These are phyloP conservation scores for Xenus cinereus DNA, from an alignment of 2,113 vertebrate species.

Conservation along the genomic window DNA sequence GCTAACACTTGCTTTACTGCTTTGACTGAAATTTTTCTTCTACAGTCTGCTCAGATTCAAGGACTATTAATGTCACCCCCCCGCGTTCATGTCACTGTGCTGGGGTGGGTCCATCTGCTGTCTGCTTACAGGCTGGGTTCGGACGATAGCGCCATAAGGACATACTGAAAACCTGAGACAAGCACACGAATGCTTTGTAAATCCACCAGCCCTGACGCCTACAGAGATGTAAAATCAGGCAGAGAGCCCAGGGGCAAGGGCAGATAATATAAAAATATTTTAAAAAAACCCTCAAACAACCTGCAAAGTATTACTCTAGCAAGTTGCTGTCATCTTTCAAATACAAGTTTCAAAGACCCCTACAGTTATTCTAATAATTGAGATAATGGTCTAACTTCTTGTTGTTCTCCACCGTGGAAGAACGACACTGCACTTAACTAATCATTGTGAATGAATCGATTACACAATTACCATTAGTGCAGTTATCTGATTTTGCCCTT, in stretches of 20 bases:
- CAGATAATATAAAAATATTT: not conserved
- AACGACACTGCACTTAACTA: not conserved
- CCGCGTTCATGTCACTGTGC: not conserved
- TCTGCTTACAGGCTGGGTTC: not conserved
- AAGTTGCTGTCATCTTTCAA: not conserved
- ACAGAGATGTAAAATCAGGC: not conserved
- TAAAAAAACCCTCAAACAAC: accelerated
- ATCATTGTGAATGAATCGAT: not conserved
- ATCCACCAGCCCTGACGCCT: not conserved
- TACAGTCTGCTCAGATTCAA: not conserved
- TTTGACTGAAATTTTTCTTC: not conserved
- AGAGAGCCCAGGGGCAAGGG: not conserved
- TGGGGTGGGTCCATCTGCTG: not conserved
- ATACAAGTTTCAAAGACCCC: not conserved
- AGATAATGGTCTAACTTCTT: not conserved
- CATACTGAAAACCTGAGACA: not conserved
- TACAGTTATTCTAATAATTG: not conserved
- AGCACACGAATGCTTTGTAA: not conserved
- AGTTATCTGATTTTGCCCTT: not conserved
- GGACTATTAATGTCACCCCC: not conserved
- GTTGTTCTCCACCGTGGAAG: not conserved
- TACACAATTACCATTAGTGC: not conserved
- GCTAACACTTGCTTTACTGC: not conserved
- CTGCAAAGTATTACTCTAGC: not conserved
- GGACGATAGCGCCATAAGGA: not conserved